phyloP scores from a whole-genome alignment of 2,797 vertebrate genomes.

The Falco peregrinus region DNA sequence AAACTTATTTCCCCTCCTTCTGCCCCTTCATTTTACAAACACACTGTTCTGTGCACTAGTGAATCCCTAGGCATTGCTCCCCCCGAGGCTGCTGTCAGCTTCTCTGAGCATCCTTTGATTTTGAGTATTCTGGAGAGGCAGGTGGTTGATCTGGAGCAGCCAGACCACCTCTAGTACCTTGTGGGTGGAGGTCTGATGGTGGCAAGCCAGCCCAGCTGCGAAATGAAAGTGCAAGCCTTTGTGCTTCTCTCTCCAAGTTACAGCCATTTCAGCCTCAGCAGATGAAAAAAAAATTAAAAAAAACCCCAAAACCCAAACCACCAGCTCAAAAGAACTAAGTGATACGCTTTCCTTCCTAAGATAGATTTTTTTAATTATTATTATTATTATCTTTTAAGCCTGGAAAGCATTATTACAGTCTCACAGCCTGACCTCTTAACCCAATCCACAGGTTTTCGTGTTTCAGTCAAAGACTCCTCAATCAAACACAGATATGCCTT shows the following conservation, averaged over 20 bases:
- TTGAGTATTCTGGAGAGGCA: neutral
- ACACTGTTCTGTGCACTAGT: rapidly evolving
- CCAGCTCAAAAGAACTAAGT: neutral
- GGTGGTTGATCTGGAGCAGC: neutral
- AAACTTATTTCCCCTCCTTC: neutral
- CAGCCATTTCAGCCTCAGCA: neutral
- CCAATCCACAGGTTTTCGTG: neutral
- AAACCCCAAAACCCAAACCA: no score
- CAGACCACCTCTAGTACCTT: neutral
- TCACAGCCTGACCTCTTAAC: neutral
- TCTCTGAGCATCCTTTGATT: neutral
- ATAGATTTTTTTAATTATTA: neutral
- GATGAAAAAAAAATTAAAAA: neutral
- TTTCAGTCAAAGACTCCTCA: neutral
- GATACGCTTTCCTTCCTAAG: neutral
- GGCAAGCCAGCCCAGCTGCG: neutral
- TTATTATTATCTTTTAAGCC: neutral
- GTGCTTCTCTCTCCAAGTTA: neutral
- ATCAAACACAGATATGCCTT: neutral
- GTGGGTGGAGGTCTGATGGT: neutral
- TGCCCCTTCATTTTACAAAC: no score
- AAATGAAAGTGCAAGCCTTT: neutral
- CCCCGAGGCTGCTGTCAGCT: neutral
- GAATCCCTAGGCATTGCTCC: neutral
- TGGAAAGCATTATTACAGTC: neutral